Evolutionary conservation across 2,113 vertebrate genomes (phyloP), one percentile per base, ranked within the genome.

Genomic region (Dasyurus viverrinus): DNA sequence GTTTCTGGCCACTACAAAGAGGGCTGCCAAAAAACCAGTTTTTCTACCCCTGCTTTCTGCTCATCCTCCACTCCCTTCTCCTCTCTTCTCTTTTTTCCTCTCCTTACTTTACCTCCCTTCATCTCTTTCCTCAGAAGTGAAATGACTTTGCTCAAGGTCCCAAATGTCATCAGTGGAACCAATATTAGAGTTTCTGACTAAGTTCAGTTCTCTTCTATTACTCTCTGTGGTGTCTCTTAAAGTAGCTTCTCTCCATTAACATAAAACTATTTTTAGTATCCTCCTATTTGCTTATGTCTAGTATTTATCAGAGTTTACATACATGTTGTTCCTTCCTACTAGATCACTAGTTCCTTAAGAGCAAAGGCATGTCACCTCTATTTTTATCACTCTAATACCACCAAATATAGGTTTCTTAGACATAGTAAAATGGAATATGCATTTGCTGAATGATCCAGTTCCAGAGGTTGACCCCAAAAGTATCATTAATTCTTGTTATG

Each of bases 11-110:
- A n/a, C n/a, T n/a, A n/a, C n/a, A n/a, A n/a, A n/a, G n/a, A n/a
- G n/a, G n/a, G n/a, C n/a, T n/a, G n/a, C n/a, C n/a, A n/a, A n/a
- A n/a, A n/a, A n/a, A n/a, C n/a, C n/a, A n/a, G n/a, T 16, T 24
- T 54, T 24, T 24, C 7, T 16, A 26, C 68, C 42, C 8, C 14
- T 89, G 30, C 54, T 23, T 8, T 27, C 50, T 12, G 9, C 6
- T 52, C 9, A 52, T 9, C 1, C 0, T 7, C 3, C 11, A 3
- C 16, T 46, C 53, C 47, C 2, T 10, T 8, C 2, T 27, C 8
- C 1, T 0, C 11, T 55, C 25, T 1, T 55, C 54, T 54, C 54
- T 54, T 23, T 6, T 23, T 4, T 22, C 54, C 22, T 54, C 54
- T 54, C 54, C 4, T 22, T 54, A 19, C 54, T 55, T 8, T 25